Evolutionary conservation across 2,888 invertebrate species (phyloP).

Genomic region (Catocala nupta): DNA sequence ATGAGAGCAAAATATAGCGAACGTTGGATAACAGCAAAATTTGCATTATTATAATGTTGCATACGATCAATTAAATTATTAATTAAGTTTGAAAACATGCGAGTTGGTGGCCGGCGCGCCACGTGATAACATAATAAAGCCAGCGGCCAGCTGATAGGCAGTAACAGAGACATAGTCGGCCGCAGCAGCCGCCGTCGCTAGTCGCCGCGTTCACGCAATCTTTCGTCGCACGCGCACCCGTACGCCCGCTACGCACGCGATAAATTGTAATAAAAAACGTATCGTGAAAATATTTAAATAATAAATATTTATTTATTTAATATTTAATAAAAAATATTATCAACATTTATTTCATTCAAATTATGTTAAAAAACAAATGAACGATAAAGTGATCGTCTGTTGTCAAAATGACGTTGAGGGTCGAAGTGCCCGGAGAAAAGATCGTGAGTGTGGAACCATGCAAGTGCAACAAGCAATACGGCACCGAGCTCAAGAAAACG

Average conservation of each 20-base stretch:
- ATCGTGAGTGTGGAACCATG: slow-evolving; percentile 75
- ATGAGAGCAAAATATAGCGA: background rate
- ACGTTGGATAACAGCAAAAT: background rate
- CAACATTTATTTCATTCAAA: slow-evolving; percentile 27
- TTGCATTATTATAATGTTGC: slow-evolving; percentile 24
- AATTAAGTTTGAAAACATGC: slow-evolving; percentile 48
- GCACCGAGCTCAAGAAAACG: slow-evolving; percentile 66
- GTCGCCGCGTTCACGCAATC: slow-evolving; percentile 54
- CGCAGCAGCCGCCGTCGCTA: slow-evolving; percentile 63
- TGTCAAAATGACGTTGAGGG: slow-evolving; percentile 83
- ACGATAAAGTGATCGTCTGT: slow-evolving; percentile 65
- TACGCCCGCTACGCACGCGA: slow-evolving; percentile 39
- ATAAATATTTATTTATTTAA: slow-evolving; percentile 19
- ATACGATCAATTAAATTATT: slow-evolving; percentile 47
- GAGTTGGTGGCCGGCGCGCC: slow-evolving; percentile 58
- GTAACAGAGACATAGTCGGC: slow-evolving; percentile 68
- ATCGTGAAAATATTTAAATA: slow-evolving; percentile 30
- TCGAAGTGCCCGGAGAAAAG: slow-evolving; percentile 82
- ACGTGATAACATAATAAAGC: slow-evolving; percentile 82
- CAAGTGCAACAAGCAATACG: slow-evolving; percentile 73
- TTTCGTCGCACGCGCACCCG: slow-evolving; percentile 67
- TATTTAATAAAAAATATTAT: slow-evolving; percentile 7
- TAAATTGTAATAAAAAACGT: slow-evolving; percentile 35
- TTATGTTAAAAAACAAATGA: slow-evolving; percentile 71
- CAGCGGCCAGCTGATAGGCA: slow-evolving; percentile 78